Percentiles rank a stretch among this genome's conserved stretches.
These are phyloP conservation scores for Atherinosoma microstoma DNA, from an alignment of 2,797 vertebrate species.

Conservation along the genomic window DNA sequence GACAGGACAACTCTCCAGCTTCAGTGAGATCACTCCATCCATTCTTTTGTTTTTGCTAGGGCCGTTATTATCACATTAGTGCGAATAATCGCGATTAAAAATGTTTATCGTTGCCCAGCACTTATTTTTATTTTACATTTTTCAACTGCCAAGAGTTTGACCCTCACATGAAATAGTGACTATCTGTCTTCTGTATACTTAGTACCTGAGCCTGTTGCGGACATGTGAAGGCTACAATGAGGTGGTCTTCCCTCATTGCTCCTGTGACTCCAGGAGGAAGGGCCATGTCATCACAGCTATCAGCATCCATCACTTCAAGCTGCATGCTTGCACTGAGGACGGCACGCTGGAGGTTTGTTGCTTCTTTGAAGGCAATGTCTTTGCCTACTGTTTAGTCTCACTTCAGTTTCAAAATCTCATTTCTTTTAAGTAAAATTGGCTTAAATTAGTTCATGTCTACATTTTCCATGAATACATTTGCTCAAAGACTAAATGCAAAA, in stretches of 20 bases:
- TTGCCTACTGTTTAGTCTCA: too few relatives aligned
- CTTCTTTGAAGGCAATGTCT: not conserved
- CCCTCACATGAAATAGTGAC: not conserved
- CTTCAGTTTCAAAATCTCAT: too few relatives aligned
- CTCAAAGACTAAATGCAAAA: not conserved
- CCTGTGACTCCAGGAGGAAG: conserved; percentile 95
- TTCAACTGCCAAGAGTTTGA: not conserved
- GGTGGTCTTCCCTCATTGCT: conserved; percentile 95
- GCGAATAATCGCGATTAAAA: too few relatives aligned
- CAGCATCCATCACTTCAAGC: conserved; percentile 95
- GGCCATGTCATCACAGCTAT: conserved; percentile 95
- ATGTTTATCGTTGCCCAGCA: too few relatives aligned
- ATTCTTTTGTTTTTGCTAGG: too few relatives aligned
- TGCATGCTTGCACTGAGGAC: conserved; percentile 95
- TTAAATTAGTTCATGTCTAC: not conserved
- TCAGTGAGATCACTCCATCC: too few relatives aligned
- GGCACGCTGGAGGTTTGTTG: conserved; percentile 89
- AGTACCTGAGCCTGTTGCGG: conserved; percentile 94
- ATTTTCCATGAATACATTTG: not conserved
- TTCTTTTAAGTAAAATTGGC: too few relatives aligned
- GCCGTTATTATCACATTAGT: too few relatives aligned
- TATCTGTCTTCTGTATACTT: not conserved
- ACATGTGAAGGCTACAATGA: conserved; percentile 96
- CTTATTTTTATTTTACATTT: not conserved
- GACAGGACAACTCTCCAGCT: too few relatives aligned